Evolutionary conservation across 2,797 vertebrate species (phyloP), one percentile per base, ranked within the genome.

Genomic region (Karalla daura): DNA sequence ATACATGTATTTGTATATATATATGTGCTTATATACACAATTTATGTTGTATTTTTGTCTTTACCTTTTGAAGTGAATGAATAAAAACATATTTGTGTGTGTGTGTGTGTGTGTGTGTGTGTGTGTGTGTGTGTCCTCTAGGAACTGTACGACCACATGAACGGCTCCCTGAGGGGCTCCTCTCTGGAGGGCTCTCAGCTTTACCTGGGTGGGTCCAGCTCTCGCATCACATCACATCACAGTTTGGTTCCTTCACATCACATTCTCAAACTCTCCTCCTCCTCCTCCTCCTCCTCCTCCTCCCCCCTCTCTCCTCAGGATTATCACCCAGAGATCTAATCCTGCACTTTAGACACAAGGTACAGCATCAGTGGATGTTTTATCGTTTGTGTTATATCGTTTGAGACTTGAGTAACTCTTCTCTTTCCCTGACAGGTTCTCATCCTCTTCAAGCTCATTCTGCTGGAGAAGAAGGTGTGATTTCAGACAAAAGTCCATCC

Each of bases 61-160:
- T n/a, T n/a, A n/a, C n/a, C n/a, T n/a, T n/a, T n/a, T n/a, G n/a
- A n/a, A n/a, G n/a, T n/a, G n/a, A n/a, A n/a, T n/a, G n/a, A n/a
- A n/a, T n/a, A n/a, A n/a, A 14, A 14, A 17, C 7, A 27, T 30
- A 25, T 1, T 1, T 24, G 27, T 41, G 30, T 32, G 17, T 10
- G 32, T 30, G 25, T 1, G 2, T 24, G 27, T 41, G 30, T 32
- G 17, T 10, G 32, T 30, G 25, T 1, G 2, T 24, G 27, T 41
- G 30, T 32, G n/a, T n/a, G n/a, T n/a, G n/a, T n/a, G n/a, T n/a
- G n/a, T n/a, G n/a, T n/a, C n/a, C n/a, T n/a, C n/a, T n/a, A 99
- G 98, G 97, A 99, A 53, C 95, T 99, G 52, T 99, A 97, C 80
- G 97, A 99, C 18, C 97, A 99, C 81, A 98, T 99, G 97, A 99